Evolutionary conservation across 2,888 invertebrate species (phyloP), one percentile per base, ranked within the genome.

Genomic region (Alloplasta piceator): DNA sequence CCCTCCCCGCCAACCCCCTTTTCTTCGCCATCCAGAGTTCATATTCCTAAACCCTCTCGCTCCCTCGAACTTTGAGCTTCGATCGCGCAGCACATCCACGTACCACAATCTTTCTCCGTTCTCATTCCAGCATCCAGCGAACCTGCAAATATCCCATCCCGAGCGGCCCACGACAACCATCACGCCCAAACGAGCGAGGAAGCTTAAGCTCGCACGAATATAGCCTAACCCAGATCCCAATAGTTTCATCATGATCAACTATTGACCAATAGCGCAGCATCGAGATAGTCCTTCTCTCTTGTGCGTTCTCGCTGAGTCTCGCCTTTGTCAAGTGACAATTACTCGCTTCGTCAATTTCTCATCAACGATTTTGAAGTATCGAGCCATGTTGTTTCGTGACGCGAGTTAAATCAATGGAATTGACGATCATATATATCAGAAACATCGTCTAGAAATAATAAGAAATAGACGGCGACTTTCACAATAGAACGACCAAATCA

Each of bases 141-240:
- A 68, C 67, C 72, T 63, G 63, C 63, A 72, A 75, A 75, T 70
- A 61, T 71, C 70, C 60, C 73, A 71, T 78, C 63, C 60, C 63
- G 61, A 14, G 56, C 48, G 10, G 61, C 12, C 58, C 26, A 14
- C n/a, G 50, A 67, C 61, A 16, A 58, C 26, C 58, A 7, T 36
- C 36, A 41, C 52, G 36, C 58, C 64, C 16, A 56, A 0, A 36
- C 26, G 10, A 5, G 10, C 26, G 16, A 12, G 60, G 6, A 5
- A 12, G 1, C 5, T 26, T 26, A 26, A 26, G 26, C 26, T 26
- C 26, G 3, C 3, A 26, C 26, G 26, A 26, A 26, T 26, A 26
- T 26, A 26, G 26, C 52, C 60, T 55, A 6, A 26, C 9, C 72
- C 36, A 43, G 7, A 61, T 63, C 66, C 36, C 61, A 14, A 64